Conservation (phyloP, 2,797 vertebrate species). For the Protonibea diacanthus region DNA sequence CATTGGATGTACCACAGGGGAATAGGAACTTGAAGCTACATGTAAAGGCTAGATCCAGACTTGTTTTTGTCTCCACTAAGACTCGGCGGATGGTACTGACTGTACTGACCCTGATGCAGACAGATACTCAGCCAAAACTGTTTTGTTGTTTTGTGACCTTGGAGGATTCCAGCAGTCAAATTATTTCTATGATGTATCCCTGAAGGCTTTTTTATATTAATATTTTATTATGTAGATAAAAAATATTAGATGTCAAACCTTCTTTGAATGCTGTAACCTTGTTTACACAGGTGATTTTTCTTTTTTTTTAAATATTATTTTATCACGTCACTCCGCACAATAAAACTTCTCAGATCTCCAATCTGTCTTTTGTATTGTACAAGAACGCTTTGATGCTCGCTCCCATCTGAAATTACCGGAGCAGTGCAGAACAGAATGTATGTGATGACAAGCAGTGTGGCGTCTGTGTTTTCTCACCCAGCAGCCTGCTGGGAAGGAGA, state of each 20-base stretch:
- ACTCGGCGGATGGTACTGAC: constrained; percentile 26
- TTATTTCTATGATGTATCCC: not conserved
- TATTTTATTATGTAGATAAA: not conserved
- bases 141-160: constrained; percentile 9
- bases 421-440: constrained; percentile 34
- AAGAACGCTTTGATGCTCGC: not conserved
- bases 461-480: constrained; percentile 78
- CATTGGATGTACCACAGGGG: constrained; percentile 31
- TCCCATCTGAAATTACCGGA: constrained; percentile 24
- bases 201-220: not conserved
- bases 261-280: not conserved
- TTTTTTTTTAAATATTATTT: not conserved
- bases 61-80: constrained; percentile 42
- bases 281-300: not conserved
- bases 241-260: not conserved
- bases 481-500: constrained; percentile 61
- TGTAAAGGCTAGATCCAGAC: constrained; percentile 33
- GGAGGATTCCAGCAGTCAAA: not conserved
- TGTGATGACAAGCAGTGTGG: constrained; percentile 48
- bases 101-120: constrained; percentile 16
- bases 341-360: not conserved
- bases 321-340: not conserved
- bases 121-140: constrained; percentile 25
- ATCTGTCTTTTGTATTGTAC: not conserved
- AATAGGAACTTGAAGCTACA: constrained; percentile 10